Evolutionary conservation across 2,797 vertebrate species (phyloP).

Genomic region (Gila robusta): DNA sequence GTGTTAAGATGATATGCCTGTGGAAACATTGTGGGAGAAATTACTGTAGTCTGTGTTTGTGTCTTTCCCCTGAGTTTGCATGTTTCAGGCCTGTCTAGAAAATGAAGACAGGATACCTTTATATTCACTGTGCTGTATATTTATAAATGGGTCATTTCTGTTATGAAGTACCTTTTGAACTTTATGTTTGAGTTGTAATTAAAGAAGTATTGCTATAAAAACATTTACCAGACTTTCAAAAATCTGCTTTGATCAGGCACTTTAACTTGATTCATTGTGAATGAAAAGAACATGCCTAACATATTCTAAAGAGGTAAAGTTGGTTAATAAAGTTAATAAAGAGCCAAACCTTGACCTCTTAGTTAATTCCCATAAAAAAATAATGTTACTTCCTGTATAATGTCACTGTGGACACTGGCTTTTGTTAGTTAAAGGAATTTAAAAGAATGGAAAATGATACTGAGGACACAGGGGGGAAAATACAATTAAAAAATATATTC

Average conservation of each 20-base stretch:
- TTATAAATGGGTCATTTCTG: neutral
- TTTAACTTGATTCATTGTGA: neutral
- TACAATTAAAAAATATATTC: neutral
- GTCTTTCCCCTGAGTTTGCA: neutral
- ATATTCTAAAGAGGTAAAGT: neutral
- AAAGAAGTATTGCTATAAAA: neutral
- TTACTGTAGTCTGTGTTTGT: slow-evolving; percentile 2
- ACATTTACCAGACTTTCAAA: neutral
- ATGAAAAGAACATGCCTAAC: neutral
- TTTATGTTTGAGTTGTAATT: neutral
- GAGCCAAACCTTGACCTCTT: neutral
- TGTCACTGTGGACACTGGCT: neutral
- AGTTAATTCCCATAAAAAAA: neutral
- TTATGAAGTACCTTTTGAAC: neutral
- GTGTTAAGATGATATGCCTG: slow-evolving; percentile 9
- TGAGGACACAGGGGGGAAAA: too few species aligned
- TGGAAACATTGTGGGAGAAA: slow-evolving; percentile 32
- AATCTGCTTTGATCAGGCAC: neutral
- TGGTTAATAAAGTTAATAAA: slow-evolving; percentile 16
- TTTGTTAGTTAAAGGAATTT: neutral
- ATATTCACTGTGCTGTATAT: neutral
- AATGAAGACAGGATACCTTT: neutral
- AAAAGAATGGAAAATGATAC: neutral
- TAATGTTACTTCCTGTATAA: neutral
- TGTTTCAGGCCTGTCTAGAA: neutral